Percentiles rank a stretch among this genome's conserved stretches.
Evolutionary conservation across 2,797 vertebrate species (phyloP).

Genomic region (Phalloptychus januarius): DNA sequence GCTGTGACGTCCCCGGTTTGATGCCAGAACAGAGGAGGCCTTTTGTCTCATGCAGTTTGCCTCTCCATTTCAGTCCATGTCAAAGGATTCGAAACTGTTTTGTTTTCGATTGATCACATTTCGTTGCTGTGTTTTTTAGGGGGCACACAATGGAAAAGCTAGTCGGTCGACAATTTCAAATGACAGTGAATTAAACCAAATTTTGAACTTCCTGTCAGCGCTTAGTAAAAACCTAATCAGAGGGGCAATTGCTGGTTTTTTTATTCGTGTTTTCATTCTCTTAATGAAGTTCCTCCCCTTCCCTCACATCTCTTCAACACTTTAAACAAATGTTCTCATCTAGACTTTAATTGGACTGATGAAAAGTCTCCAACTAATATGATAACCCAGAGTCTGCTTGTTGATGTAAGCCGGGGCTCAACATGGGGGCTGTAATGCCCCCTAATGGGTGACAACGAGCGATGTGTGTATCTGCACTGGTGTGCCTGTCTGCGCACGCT

Average conservation of each 20-base stretch:
- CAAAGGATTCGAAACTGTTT: neutral
- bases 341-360: constrained; percentile 45
- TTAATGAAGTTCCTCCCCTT: constrained; percentile 1
- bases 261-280: neutral
- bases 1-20: constrained; percentile 50
- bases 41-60: constrained; percentile 51
- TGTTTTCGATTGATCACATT: neutral
- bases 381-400: constrained; percentile 26
- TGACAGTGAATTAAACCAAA: neutral
- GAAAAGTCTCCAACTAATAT: constrained; percentile 45
- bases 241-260: neutral
- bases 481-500: constrained; percentile 22
- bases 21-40: constrained; percentile 51
- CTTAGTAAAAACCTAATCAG: neutral
- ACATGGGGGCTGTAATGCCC: constrained; percentile 24
- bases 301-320: constrained; percentile 13
- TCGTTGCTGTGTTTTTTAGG: neutral
- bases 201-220: neutral
- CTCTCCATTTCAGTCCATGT: constrained; percentile 8
- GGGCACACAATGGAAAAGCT: neutral
- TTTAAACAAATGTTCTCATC: constrained; percentile 32
- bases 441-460: constrained; percentile 37
- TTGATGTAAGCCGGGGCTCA: constrained; percentile 33
- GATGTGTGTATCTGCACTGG: constrained; percentile 37
- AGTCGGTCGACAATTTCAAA: neutral